phyloP scores from a whole-genome alignment of 2,797 vertebrate genomes.

The Girardinus metallicus region DNA sequence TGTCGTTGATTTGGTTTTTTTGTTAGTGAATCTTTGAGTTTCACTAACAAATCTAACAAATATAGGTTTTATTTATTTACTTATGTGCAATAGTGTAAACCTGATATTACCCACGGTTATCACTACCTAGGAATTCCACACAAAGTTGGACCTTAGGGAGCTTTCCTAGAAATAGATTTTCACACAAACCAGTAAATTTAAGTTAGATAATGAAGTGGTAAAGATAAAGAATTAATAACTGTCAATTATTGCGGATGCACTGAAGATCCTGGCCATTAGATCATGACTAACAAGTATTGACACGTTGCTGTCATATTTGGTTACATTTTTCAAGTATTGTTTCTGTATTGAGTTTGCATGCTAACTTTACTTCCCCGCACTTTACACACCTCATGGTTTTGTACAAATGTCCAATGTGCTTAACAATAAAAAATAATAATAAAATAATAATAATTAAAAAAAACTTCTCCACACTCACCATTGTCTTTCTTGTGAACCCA shows the following conservation, averaged over 20 bases:
- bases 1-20: not conserved
- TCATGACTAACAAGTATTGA: not conserved
- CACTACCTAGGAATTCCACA: not conserved
- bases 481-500: constrained; percentile 86
- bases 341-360: not conserved
- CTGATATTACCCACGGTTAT: not conserved
- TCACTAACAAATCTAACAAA: too few species aligned
- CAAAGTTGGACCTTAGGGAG: not conserved
- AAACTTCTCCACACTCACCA: constrained; percentile 80
- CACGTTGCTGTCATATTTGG: not conserved
- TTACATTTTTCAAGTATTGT: not conserved
- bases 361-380: too few species aligned
- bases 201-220: not conserved
- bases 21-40: not conserved
- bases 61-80: too few species aligned
- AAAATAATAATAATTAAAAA: too few species aligned
- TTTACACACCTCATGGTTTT: too few species aligned
- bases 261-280: not conserved
- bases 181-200: not conserved
- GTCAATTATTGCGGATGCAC: not conserved
- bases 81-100: not conserved
- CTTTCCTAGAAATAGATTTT: not conserved
- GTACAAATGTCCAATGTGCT: too few species aligned
- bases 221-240: not conserved
- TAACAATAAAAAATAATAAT: too few species aligned